A percentile compares a stretch with the other conserved stretches of the same genome.
Conservation (phyloP, 2,113 vertebrate genomes). For the Stegostoma tigrinum region DNA sequence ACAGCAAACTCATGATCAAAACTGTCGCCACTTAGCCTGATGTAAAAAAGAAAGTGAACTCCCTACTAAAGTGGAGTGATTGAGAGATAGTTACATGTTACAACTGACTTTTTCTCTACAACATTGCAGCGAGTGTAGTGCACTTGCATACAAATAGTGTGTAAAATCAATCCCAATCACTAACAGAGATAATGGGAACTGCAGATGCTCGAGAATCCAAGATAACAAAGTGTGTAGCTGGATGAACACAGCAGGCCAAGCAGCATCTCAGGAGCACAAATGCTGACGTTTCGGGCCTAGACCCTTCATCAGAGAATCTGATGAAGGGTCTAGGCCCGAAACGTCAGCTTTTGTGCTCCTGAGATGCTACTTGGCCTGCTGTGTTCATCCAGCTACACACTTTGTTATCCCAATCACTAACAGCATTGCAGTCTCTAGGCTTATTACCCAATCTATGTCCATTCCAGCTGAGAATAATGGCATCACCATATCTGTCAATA, state of each 20-base stretch:
- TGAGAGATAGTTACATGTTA: not conserved
- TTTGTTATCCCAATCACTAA: not conserved
- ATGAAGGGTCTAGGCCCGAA: too few species aligned
- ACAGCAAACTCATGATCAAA: not conserved
- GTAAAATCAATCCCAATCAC: not conserved
- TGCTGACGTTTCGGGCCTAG: too few species aligned
- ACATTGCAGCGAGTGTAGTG: not conserved
- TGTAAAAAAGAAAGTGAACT: not conserved
- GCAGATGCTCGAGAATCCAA: too few species aligned
- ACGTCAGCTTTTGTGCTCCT: too few species aligned
- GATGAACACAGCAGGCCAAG: too few species aligned
- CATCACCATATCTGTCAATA: not conserved
- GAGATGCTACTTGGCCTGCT: too few species aligned
- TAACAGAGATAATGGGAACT: too few species aligned
- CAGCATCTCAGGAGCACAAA: too few species aligned
- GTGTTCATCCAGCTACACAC: too few species aligned
- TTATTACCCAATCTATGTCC: not conserved
- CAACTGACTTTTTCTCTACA: not conserved
- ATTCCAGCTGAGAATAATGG: not conserved
- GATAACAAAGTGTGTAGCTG: too few species aligned
- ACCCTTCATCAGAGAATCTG: too few species aligned
- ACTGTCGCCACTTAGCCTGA: not conserved
- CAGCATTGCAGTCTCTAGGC: not conserved
- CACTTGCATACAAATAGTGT: not conserved
- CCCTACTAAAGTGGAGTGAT: not conserved